phyloP scores from a whole-genome alignment of 1,140 invertebrate species.

The Cheumatopsyche charites region DNA sequence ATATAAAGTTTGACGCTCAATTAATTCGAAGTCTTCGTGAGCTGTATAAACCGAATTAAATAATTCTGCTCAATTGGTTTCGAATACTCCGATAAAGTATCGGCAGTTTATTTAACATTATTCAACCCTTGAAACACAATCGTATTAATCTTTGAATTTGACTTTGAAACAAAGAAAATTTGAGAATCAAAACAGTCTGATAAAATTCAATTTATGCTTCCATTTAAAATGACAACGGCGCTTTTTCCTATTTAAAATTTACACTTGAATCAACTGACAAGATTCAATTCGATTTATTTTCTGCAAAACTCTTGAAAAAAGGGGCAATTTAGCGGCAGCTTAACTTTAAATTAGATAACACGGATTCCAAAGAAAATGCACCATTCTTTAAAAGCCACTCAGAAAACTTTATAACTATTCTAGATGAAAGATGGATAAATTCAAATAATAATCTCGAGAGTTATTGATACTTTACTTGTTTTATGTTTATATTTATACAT shows the following conservation, averaged over 20 bases:
- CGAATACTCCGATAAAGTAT: not conserved
- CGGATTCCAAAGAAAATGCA: constrained; percentile 1
- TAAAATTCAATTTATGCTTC: not conserved
- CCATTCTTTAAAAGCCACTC: not conserved
- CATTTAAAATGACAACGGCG: not conserved
- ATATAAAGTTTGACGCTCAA: too few relatives aligned
- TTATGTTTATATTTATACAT: too few relatives aligned
- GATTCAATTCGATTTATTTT: constrained; percentile 6
- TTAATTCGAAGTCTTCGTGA: not conserved
- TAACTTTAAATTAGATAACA: constrained; percentile 13
- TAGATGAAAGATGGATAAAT: too few relatives aligned
- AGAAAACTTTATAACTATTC: not conserved
- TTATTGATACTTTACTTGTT: too few relatives aligned
- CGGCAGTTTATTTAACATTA: constrained; percentile 4
- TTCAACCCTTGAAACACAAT: not conserved
- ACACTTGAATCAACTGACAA: not conserved
- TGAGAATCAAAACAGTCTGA: not conserved
- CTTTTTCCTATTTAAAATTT: constrained; percentile 1
- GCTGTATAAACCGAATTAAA: not conserved
- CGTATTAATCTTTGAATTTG: not conserved
- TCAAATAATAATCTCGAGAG: too few relatives aligned
- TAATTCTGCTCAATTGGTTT: not conserved
- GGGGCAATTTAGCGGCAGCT: not conserved
- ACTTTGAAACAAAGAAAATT: constrained; percentile 8
- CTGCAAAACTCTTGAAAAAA: not conserved